Conservation (phyloP, 2,113 vertebrate genomes). For the Psophia crepitans region DNA sequence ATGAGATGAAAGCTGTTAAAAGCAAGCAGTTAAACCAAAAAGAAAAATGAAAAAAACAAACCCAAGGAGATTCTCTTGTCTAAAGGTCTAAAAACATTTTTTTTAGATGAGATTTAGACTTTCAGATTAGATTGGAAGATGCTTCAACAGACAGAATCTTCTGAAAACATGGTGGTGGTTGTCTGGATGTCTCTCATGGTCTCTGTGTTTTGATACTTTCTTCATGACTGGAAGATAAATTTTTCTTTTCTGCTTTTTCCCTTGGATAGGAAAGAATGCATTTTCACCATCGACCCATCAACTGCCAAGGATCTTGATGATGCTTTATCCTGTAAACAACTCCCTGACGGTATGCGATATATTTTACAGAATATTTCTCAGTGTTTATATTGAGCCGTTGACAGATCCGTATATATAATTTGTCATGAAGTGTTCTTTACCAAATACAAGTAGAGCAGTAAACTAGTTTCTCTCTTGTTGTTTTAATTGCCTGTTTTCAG, state of each 20-base stretch:
- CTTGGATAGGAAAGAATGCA: constrained; percentile 83
- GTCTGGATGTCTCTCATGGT: not conserved
- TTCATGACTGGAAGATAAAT: constrained; percentile 46
- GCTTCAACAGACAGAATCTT: not conserved
- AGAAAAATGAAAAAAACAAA: not conserved
- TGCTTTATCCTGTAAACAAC: constrained; percentile 83
- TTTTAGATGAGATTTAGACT: not conserved
- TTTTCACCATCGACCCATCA: constrained; percentile 88
- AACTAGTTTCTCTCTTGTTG: not conserved
- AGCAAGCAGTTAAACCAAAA: not conserved
- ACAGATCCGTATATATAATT: not conserved
- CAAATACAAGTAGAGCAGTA: not conserved
- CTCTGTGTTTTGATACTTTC: not conserved
- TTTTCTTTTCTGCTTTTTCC: constrained; percentile 62
- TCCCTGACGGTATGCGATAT: constrained; percentile 81
- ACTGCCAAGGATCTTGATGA: constrained; percentile 88
- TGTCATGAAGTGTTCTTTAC: not conserved
- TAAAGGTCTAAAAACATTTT: not conserved
- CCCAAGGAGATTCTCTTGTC: not conserved
- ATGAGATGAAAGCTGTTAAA: not conserved
- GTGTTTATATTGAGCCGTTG: constrained; percentile 18
- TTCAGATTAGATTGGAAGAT: not conserved
- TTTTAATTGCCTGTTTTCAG: constrained; percentile 51
- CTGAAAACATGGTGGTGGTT: not conserved
- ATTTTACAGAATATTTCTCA: not conserved